These are phyloP conservation scores for Camponotus vicinus DNA, from an alignment of 1,140 invertebrate species.

Conservation along the genomic window DNA sequence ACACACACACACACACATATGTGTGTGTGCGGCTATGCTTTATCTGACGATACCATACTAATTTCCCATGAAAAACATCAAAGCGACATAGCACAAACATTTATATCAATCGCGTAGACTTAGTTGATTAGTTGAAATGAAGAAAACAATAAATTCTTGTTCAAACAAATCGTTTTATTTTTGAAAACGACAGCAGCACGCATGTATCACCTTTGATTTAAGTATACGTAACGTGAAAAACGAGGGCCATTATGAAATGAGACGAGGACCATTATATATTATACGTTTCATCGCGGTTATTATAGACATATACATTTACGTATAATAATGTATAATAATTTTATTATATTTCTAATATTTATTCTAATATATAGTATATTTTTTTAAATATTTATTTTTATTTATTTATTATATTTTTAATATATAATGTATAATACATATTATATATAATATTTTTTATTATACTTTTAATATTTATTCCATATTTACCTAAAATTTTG, in stretches of 20 bases:
- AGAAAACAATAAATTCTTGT: slow-evolving; percentile 78
- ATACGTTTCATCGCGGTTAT: slow-evolving; percentile 39
- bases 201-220: slow-evolving; percentile 31
- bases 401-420: too few species aligned
- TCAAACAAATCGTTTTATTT: slow-evolving; percentile 75
- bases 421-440: too few species aligned
- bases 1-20: too few species aligned
- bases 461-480: too few species aligned
- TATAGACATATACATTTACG: too few species aligned
- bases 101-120: slow-evolving; percentile 77
- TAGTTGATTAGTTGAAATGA: slow-evolving; percentile 79
- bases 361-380: too few species aligned
- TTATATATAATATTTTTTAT: too few species aligned
- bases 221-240: slow-evolving; percentile 36
- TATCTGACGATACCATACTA: background rate
- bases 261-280: background rate
- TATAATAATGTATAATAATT: too few species aligned
- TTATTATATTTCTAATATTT: too few species aligned
- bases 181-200: slow-evolving; percentile 1
- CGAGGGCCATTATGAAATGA: slow-evolving; percentile 49
- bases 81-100: slow-evolving; percentile 69
- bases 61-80: slow-evolving; percentile 52
- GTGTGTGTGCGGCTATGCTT: too few species aligned
- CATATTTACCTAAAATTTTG: too few species aligned
- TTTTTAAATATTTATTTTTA: too few species aligned